Base-by-base conservation (phyloP, 2,888 invertebrate species). In the Andrena trimmerana region DNA sequence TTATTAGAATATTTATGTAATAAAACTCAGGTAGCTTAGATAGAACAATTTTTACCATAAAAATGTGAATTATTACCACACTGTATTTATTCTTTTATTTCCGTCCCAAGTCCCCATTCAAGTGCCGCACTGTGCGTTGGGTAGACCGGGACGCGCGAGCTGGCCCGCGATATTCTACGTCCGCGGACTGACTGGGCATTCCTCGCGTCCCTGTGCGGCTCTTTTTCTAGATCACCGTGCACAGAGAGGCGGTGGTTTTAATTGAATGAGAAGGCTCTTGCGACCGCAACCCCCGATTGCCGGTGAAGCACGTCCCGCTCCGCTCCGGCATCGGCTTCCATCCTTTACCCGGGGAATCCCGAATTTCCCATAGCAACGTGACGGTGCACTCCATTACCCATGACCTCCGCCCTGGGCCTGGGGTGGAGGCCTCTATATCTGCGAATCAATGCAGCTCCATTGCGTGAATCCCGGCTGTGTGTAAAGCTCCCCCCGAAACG, bases 361-460 rank as follows among this genome's bases (percentile, higher is more conserved):
- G 83, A 88, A 88, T 88, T 88, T 88, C 86, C 88, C 88, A 85
- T 88, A 88, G 88, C 88, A 88, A 87, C 88, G 81, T 87, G 84
- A 84, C 86, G 87, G 87, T 90, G 84, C 87, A 89, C 88, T 85
- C 86, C 89, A 90, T 90, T 90, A 89, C 88, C 87, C 89, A 86
- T 90, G 89, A 89, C 91, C 90, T 89, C 90, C 86, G 84, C 85
- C 85, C 86, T 79, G 77, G 83, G 87, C 87, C 82, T 85, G 84
- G 86, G 72, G 76, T 71, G 68, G 57, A 50, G 69, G 78, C 77
- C 79, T 85, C 86, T 88, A 85, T 85, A 86, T 88, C 85, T 85
- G 82, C 85, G 85, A 88, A 88, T 88, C 88, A 88, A 88, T 88
- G 88, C 88, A 88, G 88, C 88, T 88, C 86, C 83, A 88, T 88